A percentile compares a stretch with the other conserved stretches of the same genome.
These are phyloP conservation scores for Chrysolina haemoptera DNA, from an alignment of 2,888 invertebrate species.

Conservation along the genomic window DNA sequence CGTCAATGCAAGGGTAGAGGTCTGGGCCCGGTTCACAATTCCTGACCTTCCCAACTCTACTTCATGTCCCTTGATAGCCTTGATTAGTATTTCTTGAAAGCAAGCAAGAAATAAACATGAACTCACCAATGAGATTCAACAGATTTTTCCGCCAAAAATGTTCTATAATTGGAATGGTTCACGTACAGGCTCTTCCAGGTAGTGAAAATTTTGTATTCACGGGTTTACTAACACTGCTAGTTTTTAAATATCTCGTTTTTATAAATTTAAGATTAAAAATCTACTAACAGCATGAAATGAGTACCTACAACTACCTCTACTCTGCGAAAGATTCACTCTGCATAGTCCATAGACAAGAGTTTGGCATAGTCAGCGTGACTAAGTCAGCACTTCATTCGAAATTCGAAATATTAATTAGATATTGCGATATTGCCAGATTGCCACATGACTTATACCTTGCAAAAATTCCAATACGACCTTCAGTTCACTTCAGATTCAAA, in stretches of 20 bases:
- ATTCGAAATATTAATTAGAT: too few species aligned
- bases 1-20: conserved; percentile 6
- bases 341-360: too few species aligned
- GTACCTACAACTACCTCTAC: too few species aligned
- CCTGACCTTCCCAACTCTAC: background rate
- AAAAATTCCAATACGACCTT: too few species aligned
- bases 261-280: background rate
- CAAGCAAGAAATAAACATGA: conserved; percentile 11
- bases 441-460: too few species aligned
- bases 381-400: too few species aligned
- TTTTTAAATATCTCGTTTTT: background rate
- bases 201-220: conserved; percentile 36
- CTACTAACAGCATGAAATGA: background rate
- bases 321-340: too few species aligned
- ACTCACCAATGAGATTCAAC: conserved; percentile 47
- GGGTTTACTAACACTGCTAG: background rate
- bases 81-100: background rate
- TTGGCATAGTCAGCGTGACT: too few species aligned
- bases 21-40: background rate
- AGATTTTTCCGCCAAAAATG: conserved; percentile 63
- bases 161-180: conserved; percentile 81
- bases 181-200: conserved; percentile 81
- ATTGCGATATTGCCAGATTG: too few species aligned
- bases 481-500: too few species aligned
- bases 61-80: background rate